Conservation (phyloP, 1,140 invertebrate species). For the Contarinia nasturtii region DNA sequence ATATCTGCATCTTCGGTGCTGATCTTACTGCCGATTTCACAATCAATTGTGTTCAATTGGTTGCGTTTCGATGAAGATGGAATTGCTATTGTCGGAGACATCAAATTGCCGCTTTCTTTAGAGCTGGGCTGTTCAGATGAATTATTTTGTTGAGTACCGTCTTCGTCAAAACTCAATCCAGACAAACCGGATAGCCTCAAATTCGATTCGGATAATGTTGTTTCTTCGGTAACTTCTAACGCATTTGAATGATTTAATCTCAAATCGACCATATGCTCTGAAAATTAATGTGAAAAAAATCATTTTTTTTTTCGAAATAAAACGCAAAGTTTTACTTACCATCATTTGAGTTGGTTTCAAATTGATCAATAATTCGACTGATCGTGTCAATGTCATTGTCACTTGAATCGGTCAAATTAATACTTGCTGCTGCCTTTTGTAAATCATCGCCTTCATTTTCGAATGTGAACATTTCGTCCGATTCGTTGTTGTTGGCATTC, state of each 20-base stretch:
- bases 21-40: slow-evolving; percentile 37
- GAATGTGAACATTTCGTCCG: slow-evolving; percentile 30
- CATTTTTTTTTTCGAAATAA: not conserved
- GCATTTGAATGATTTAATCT: slow-evolving; percentile 23
- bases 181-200: slow-evolving; percentile 12
- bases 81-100: slow-evolving; percentile 38
- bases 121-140: slow-evolving; percentile 5
- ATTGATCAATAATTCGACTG: slow-evolving; percentile 26
- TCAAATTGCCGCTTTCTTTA: slow-evolving; percentile 12
- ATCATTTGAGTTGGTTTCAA: slow-evolving; percentile 10
- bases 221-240: slow-evolving; percentile 26
- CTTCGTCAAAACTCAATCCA: slow-evolving; percentile 9
- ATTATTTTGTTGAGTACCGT: slow-evolving; percentile 12
- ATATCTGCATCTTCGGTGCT: slow-evolving; percentile 23
- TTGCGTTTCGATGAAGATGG: slow-evolving; percentile 25
- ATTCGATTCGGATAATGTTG: slow-evolving; percentile 10
- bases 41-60: slow-evolving; percentile 36
- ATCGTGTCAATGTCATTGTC: not conserved
- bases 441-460: slow-evolving; percentile 30
- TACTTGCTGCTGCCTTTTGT: slow-evolving; percentile 26
- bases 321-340: not conserved
- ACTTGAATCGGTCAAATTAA: slow-evolving; percentile 11
- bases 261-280: slow-evolving; percentile 15
- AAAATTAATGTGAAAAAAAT: slow-evolving; percentile 9
- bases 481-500: slow-evolving; percentile 1